Conservation (phyloP, 2,113 vertebrate species). For the Geococcyx californianus region DNA sequence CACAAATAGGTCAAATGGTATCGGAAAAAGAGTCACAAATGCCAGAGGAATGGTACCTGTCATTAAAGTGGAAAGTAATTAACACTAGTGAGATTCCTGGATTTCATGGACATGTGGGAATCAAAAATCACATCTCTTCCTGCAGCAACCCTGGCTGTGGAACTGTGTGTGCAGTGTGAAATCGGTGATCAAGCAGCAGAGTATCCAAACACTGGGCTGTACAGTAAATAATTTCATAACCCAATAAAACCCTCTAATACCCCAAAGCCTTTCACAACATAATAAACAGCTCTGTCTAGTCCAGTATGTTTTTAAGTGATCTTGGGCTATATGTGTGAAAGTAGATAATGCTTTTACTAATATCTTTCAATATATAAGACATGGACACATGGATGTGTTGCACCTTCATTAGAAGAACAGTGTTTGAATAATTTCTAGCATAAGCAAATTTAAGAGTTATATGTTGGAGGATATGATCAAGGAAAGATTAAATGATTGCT, state of each 20-base stretch:
- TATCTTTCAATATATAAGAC: not conserved
- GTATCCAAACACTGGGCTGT: no score
- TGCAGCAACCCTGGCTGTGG: not conserved
- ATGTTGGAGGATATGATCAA: not conserved
- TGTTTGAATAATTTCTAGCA: not conserved
- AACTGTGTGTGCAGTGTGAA: not conserved
- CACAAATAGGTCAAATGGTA: not conserved
- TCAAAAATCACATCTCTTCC: not conserved
- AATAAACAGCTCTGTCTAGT: not conserved
- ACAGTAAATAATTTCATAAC: not conserved
- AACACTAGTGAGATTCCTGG: not conserved
- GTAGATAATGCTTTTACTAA: not conserved
- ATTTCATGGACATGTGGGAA: not conserved
- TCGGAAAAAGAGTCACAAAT: not conserved
- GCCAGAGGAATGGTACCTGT: not conserved
- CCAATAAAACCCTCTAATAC: fast-evolving
- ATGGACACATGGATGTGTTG: fast-evolving
- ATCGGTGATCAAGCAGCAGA: not conserved
- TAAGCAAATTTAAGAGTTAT: not conserved
- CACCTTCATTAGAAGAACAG: not conserved
- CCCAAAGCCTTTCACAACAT: not conserved
- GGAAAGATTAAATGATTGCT: not conserved
- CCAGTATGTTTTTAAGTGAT: not conserved
- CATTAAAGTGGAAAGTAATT: not conserved
- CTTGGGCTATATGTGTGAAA: not conserved